These are phyloP conservation scores for Saccostrea cuccullata DNA, from an alignment of 1,140 invertebrate genomes.

Conservation along the genomic window DNA sequence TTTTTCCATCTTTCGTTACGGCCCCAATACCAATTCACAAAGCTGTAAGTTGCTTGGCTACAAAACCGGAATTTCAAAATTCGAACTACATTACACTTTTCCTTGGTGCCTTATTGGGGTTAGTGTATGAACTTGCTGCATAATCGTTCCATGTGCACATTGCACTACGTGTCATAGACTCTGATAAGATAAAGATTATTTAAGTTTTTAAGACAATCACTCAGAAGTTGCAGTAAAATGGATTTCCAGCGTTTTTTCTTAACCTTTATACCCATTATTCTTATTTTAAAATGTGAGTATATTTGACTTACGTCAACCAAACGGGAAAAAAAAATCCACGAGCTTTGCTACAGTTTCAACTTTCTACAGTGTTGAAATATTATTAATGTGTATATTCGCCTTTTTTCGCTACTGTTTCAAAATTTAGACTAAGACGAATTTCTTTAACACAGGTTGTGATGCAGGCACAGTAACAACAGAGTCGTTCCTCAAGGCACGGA, in stretches of 20 bases:
- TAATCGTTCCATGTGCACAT: neutral
- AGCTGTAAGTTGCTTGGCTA: no score
- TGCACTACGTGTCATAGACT: neutral
- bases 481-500: neutral
- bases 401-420: neutral
- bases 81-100: neutral
- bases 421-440: neutral
- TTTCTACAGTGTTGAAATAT: no score
- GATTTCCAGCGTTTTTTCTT: neutral
- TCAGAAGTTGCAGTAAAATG: neutral
- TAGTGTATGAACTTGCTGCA: neutral
- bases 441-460: neutral
- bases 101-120: neutral
- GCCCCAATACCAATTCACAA: no score
- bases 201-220: neutral
- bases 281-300: neutral
- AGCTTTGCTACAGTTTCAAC: no score
- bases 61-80: no score
- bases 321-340: neutral
- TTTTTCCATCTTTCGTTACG: no score
- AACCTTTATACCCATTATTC: neutral
- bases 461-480: neutral
- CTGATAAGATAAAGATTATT: constrained; percentile 4
- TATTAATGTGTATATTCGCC: no score
- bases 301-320: neutral